Conservation (phyloP, 2,797 vertebrate species). For the Schizothorax lantsangensis region DNA sequence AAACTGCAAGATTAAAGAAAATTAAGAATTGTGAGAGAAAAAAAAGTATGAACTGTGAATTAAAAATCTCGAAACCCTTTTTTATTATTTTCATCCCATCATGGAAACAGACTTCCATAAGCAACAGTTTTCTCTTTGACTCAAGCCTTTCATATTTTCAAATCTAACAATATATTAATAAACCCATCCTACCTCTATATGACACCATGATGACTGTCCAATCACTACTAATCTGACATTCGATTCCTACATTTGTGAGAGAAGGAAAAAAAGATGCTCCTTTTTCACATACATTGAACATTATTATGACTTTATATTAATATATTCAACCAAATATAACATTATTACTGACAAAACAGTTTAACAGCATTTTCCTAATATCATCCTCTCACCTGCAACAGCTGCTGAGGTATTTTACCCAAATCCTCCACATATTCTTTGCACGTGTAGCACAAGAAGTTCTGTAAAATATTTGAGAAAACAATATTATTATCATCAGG, state of each 20-base stretch:
- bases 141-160: neutral
- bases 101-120: neutral
- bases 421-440: slow-evolving; percentile 95
- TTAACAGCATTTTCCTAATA: neutral
- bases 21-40: neutral
- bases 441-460: slow-evolving; percentile 93
- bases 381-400: slow-evolving; percentile 79
- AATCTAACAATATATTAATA: neutral
- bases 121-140: neutral
- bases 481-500: neutral
- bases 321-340: neutral
- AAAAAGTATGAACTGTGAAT: neutral
- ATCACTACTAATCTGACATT: slow-evolving; percentile 88
- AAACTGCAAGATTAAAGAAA: neutral
- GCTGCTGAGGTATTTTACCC: slow-evolving; percentile 84
- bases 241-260: slow-evolving; percentile 78
- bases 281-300: neutral
- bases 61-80: neutral
- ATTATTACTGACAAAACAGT: neutral
- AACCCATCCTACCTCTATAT: slow-evolving; percentile 85
- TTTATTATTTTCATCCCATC: neutral
- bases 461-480: slow-evolving; percentile 74
- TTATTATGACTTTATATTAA: neutral
- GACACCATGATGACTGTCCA: slow-evolving; percentile 87
- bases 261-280: slow-evolving; percentile 31